These are phyloP conservation scores for Creontiades dilutus DNA, from an alignment of 2,888 invertebrate species.

Conservation along the genomic window DNA sequence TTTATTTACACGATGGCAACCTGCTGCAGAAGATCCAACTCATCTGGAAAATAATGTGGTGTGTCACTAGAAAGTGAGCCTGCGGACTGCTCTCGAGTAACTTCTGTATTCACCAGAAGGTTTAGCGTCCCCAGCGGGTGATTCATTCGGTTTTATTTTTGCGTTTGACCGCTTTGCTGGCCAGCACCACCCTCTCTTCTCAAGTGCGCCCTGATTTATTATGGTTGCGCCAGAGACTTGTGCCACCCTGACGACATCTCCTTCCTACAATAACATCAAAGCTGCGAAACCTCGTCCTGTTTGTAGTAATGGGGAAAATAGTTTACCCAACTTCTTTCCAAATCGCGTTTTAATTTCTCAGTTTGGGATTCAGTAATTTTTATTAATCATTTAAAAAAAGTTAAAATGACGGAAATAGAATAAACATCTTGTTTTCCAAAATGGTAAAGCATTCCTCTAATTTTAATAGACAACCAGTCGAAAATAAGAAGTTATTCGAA, in stretches of 20 bases:
- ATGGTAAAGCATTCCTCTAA: too few species aligned
- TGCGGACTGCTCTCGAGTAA: too few species aligned
- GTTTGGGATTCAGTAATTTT: too few species aligned
- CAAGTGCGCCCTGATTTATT: conserved; percentile 13
- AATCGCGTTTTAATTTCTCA: not conserved
- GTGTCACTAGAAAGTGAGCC: too few species aligned
- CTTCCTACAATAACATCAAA: not conserved
- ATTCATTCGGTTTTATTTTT: conserved; percentile 53
- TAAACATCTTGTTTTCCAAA: too few species aligned
- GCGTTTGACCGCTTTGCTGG: conserved; percentile 33
- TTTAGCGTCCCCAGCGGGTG: not conserved
- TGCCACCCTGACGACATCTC: not conserved
- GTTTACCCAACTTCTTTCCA: too few species aligned
- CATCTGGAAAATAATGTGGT: too few species aligned
- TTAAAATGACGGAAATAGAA: not conserved
- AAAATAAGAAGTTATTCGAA: too few species aligned
- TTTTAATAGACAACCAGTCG: too few species aligned
- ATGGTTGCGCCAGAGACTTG: not conserved
- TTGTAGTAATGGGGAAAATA: not conserved
- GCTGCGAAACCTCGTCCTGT: not conserved
- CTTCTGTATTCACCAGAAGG: not conserved
- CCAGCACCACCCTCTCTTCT: not conserved
- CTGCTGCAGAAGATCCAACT: too few species aligned
- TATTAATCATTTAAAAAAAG: not conserved
- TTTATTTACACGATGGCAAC: too few species aligned